phyloP scores from a whole-genome alignment of 2,113 vertebrate species.

The Zosterops pallidus region DNA sequence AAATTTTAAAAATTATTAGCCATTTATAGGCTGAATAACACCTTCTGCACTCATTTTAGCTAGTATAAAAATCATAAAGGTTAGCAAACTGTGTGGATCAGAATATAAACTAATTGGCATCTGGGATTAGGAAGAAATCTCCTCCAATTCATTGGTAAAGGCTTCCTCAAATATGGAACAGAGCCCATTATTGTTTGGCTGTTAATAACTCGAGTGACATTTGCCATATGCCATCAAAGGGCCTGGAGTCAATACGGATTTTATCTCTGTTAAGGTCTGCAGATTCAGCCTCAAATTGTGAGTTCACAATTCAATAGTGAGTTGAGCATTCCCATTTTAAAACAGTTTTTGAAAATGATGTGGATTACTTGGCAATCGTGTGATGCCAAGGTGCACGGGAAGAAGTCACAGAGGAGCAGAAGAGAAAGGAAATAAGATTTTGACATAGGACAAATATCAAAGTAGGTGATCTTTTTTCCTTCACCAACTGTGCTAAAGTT shows the following conservation, averaged over 20 bases:
- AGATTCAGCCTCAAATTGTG: constrained; percentile 27
- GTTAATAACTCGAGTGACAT: constrained; percentile 60
- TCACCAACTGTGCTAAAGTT: background rate
- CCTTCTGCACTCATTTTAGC: constrained; percentile 12
- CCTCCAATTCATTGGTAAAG: constrained; percentile 48
- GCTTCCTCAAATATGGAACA: constrained; percentile 33
- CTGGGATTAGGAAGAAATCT: constrained; percentile 52
- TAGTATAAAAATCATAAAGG: constrained; percentile 48
- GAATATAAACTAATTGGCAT: constrained; percentile 59
- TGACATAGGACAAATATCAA: constrained; percentile 16
- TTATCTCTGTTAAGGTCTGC: constrained; percentile 39
- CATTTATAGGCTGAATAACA: constrained; percentile 32
- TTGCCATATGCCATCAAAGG: constrained; percentile 46
- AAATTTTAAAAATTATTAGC: constrained; percentile 55
- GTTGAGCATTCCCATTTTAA: background rate
- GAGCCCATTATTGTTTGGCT: constrained; percentile 44
- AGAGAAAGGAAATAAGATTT: background rate
- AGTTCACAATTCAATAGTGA: background rate
- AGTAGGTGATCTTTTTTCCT: background rate
- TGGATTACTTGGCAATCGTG: background rate
- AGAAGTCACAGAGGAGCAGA: background rate
- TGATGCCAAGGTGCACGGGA: background rate
- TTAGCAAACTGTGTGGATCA: constrained; percentile 39
- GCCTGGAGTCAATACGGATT: background rate
- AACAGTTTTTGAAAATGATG: constrained; percentile 6